Percentiles rank a stretch among this genome's conserved stretches.
These are phyloP conservation scores for Symphodus melops DNA, from an alignment of 2,113 vertebrate genomes.

Conservation along the genomic window DNA sequence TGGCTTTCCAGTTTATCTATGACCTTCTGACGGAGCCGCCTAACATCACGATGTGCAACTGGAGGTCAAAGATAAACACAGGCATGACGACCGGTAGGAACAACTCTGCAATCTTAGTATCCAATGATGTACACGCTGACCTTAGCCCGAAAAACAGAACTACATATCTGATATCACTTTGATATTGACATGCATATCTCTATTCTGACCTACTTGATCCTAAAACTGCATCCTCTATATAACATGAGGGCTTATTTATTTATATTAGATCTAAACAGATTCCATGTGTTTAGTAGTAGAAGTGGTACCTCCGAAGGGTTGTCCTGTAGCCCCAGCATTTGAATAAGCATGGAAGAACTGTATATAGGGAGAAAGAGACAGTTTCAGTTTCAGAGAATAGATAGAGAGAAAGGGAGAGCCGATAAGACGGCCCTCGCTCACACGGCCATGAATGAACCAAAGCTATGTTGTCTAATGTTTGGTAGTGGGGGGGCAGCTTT, in stretches of 20 bases:
- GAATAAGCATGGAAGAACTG: constrained; percentile 92
- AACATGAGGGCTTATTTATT: not conserved
- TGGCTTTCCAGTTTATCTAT: constrained; percentile 87
- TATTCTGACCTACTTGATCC: no score
- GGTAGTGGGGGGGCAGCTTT: not conserved
- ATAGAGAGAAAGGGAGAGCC: constrained; percentile 24
- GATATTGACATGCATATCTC: no score
- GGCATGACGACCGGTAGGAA: not conserved
- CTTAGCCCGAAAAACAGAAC: no score
- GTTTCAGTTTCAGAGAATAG: not conserved
- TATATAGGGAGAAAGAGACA: constrained; percentile 19
- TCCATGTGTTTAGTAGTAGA: not conserved
- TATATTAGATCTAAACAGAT: not conserved
- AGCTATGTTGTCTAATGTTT: constrained; percentile 39
- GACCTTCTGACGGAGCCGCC: constrained; percentile 81
- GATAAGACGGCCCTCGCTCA: constrained; percentile 29
- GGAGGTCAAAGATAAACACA: constrained; percentile 10
- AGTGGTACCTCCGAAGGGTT: constrained; percentile 77
- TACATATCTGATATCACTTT: no score
- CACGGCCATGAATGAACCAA: constrained; percentile 40
- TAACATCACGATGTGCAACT: constrained; percentile 62
- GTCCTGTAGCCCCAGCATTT: constrained; percentile 74
- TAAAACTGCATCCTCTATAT: not conserved
- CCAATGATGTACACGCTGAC: no score
- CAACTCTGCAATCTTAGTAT: not conserved